Percentiles rank a stretch among this genome's conserved stretches.
These are phyloP conservation scores for Hesperophylax magnus DNA, from an alignment of 1,140 invertebrate genomes.

Conservation along the genomic window DNA sequence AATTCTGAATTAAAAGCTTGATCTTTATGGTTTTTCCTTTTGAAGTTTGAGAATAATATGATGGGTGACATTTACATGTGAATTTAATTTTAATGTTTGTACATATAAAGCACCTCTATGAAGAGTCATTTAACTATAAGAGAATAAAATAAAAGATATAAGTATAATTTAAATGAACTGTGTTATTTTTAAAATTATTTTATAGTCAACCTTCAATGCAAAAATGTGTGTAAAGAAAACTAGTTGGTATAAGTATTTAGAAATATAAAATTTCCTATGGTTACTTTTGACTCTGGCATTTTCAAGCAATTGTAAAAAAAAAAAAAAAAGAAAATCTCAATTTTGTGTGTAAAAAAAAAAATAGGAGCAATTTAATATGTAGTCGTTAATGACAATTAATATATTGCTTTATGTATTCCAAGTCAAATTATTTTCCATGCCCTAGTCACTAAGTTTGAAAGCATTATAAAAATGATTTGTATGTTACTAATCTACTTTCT, in stretches of 20 bases:
- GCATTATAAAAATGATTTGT: slow-evolving; percentile 6
- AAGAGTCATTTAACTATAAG: too few relatives aligned
- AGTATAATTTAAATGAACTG: slow-evolving; percentile 16
- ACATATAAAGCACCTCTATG: too few relatives aligned
- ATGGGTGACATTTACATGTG: slow-evolving; percentile 4
- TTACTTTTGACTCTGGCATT: not conserved
- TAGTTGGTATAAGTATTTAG: not conserved
- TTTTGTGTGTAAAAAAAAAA: not conserved
- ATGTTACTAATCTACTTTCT: not conserved
- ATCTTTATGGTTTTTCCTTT: too few relatives aligned
- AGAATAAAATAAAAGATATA: not conserved
- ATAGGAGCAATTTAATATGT: not conserved
- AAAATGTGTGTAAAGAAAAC: slow-evolving; percentile 21
- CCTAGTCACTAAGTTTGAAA: slow-evolving; percentile 23
- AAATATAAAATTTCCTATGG: not conserved
- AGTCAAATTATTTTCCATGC: slow-evolving; percentile 21
- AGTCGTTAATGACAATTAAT: not conserved
- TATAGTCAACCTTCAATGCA: slow-evolving; percentile 35
- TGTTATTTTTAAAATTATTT: slow-evolving; percentile 28
- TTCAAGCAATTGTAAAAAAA: not conserved
- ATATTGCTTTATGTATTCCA: not conserved
- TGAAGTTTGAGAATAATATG: not conserved
- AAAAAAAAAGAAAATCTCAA: not conserved
- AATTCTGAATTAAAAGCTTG: too few relatives aligned
- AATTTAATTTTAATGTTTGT: slow-evolving; percentile 1